Evolutionary conservation across 2,113 vertebrate species (phyloP).

Genomic region (Struthio camelus): DNA sequence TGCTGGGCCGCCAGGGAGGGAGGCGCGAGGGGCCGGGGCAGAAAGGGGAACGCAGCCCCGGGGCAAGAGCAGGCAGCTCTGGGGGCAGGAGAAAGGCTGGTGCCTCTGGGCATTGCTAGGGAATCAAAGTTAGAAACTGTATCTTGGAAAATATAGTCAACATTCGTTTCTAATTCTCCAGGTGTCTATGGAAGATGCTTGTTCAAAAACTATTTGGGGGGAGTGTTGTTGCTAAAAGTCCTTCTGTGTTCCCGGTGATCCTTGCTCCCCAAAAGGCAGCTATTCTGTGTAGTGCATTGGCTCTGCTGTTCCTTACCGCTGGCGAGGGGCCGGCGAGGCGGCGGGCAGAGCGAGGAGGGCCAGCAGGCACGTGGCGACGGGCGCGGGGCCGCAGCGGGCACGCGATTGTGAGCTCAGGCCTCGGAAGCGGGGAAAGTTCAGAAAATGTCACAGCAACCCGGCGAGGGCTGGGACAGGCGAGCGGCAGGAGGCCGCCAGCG

Average conservation of each 20-base stretch:
- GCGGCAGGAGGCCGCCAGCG: too few species aligned
- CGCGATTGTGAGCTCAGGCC: neutral
- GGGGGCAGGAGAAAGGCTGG: neutral
- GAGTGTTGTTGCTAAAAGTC: neutral
- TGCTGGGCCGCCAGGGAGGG: too few species aligned
- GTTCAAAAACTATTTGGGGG: neutral
- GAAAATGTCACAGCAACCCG: too few species aligned
- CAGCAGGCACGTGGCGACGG: neutral
- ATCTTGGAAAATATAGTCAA: neutral
- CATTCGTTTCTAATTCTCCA: neutral
- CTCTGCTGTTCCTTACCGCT: neutral
- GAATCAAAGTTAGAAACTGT: neutral
- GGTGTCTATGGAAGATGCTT: neutral
- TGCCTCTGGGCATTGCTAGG: neutral
- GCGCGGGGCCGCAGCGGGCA: too few species aligned
- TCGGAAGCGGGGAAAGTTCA: neutral
- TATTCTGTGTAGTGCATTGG: rapidly evolving
- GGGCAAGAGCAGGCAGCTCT: neutral
- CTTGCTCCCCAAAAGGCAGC: neutral
- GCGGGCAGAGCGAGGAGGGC: neutral
- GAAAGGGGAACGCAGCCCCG: too few species aligned
- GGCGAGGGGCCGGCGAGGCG: too few species aligned
- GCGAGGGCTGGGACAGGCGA: too few species aligned
- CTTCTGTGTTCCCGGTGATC: neutral
- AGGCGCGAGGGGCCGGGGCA: too few species aligned